Conservation (phyloP, 2,888 invertebrate genomes). For the Morpho helenor region DNA sequence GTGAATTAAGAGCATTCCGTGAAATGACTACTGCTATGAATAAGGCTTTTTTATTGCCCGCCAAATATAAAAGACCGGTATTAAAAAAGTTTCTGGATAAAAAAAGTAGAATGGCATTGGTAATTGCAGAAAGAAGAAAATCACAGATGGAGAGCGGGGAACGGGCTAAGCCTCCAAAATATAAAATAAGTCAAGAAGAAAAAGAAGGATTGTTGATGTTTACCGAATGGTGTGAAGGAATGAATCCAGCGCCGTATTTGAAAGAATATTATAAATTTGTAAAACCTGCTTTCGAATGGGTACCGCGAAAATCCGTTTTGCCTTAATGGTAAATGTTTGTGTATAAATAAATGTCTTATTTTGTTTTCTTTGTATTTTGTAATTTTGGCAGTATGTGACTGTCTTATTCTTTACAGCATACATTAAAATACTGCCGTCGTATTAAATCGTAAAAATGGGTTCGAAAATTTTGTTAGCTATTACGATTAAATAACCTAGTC, state of each 20-base stretch:
- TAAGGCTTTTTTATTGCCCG: slow-evolving; percentile 63
- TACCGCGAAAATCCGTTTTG: slow-evolving; percentile 37
- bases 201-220: slow-evolving; percentile 55
- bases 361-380: too few species aligned
- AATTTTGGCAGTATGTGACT: too few species aligned
- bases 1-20: slow-evolving; percentile 60
- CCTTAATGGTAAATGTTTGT: slow-evolving; percentile 19
- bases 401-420: too few species aligned
- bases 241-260: slow-evolving; percentile 56
- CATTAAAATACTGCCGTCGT: too few species aligned
- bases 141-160: slow-evolving; percentile 35
- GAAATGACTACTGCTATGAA: slow-evolving; percentile 71
- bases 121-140: slow-evolving; percentile 43
- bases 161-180: slow-evolving; percentile 40
- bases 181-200: slow-evolving; percentile 56
- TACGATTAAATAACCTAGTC: too few species aligned
- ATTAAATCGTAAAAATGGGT: too few species aligned
- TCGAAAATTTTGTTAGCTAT: too few species aligned
- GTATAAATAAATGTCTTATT: too few species aligned
- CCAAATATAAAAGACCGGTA: slow-evolving; percentile 49
- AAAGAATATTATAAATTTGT: slow-evolving; percentile 53
- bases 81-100: slow-evolving; percentile 55
- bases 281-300: slow-evolving; percentile 52
- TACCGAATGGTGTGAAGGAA: slow-evolving; percentile 69
- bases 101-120: slow-evolving; percentile 47